These are phyloP conservation scores for Drosophila watanabei DNA, from an alignment of 1,140 invertebrate species.

Conservation along the genomic window DNA sequence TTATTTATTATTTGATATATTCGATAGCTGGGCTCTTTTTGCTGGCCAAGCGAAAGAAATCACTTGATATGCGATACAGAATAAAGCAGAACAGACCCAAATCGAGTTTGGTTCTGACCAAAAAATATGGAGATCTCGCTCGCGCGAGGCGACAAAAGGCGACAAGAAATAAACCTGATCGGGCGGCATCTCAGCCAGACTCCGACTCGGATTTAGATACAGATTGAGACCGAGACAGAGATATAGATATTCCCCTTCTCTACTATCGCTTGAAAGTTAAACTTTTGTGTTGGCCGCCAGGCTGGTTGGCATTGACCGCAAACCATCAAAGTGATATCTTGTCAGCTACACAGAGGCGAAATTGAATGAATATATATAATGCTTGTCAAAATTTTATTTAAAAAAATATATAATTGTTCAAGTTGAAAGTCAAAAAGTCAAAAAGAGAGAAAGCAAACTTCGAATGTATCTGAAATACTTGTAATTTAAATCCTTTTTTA, in stretches of 20 bases:
- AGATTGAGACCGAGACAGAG: conserved; percentile 4
- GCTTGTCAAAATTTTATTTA: neutral
- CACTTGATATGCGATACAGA: conserved; percentile 65
- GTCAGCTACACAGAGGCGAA: conserved; percentile 10
- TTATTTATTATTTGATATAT: conserved; percentile 56
- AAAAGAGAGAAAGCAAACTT: neutral
- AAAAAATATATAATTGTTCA: neutral
- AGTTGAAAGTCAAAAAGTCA: neutral
- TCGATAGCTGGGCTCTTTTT: conserved; percentile 23
- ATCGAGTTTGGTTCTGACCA: conserved; percentile 26
- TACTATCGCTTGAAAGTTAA: conserved; percentile 37
- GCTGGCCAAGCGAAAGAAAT: conserved; percentile 22
- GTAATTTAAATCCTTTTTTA: neutral
- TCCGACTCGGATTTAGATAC: neutral
- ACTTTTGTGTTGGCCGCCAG: conserved; percentile 28
- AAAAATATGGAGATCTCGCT: conserved; percentile 2
- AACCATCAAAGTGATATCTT: conserved; percentile 55
- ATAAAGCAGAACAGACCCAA: conserved; percentile 30
- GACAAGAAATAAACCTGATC: conserved; percentile 45
- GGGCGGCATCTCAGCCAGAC: too few relatives aligned
- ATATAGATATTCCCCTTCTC: neutral
- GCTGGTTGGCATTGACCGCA: conserved; percentile 82
- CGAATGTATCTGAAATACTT: neutral
- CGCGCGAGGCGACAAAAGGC: conserved; percentile 5
- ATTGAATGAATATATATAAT: neutral